Evolutionary conservation across 2,797 vertebrate species (phyloP), one percentile per base, ranked within the genome.

Genomic region (Nannoperca obscura): DNA sequence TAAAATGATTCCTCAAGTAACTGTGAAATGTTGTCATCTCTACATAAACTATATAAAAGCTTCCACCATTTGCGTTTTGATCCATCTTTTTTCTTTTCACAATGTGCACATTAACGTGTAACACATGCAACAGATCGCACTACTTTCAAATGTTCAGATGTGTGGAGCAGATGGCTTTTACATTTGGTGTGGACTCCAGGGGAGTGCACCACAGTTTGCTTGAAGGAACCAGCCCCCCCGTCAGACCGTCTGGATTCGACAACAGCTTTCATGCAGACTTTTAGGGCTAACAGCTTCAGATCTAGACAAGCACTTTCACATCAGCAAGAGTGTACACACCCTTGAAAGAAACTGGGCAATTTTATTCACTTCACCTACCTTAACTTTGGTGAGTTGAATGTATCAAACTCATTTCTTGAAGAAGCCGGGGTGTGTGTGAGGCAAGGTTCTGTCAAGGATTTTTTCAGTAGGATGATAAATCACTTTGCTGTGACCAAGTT

Each of bases 391-490:
- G 3, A 61, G 55, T 69, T 76, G 19, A 49, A 44, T 42, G 67
- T 46, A 24, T 44, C 58, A 49, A 27, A 60, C 17, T 52, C 0
- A 70, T 57, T n/a, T 24, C 24, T 0, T 6, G 55, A 72, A 60
- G 69, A 44, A 63, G 30, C 20, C 20, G 14, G 14, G 10, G 30
- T 54, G 30, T 32, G 6, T 49, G 54, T 52, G 57, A 66, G 42
- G 30, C 50, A 65, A 69, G 59, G 54, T 64, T 84, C 38, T 30
- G 66, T 85, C 58, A 59, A 87, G 78, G 82, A 83, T 85, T 79
- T 85, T 72, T 72, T 89, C 78, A 65, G 69, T 69, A 53, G 30
- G 42, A 76, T 63, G 72, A 84, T 81, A 57, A 87, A 74, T 83
- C 15, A 72, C 62, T 89, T 54, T 2, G 7, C 63, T 70, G 59